Base-by-base conservation (phyloP, 2,113 vertebrate species). In the Chaetodon auriga region DNA sequence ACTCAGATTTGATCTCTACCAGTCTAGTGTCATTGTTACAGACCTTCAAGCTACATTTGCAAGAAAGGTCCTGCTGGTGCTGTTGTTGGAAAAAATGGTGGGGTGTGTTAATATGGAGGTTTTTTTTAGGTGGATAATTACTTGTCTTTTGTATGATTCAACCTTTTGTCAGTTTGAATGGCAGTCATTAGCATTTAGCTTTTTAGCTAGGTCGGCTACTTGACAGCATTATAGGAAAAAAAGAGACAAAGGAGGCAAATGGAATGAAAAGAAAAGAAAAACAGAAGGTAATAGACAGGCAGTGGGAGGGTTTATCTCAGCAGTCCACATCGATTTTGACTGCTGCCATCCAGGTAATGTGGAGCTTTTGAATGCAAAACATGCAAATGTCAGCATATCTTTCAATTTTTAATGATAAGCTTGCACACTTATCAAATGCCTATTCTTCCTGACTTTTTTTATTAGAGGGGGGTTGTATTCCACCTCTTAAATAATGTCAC, bases 231-330 rank as follows among this genome's bases (percentile, higher is more conserved):
- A 54, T 69, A 61, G 45, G 46, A 62, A 84, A 35, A 84, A 35
- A 55, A 65, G 6, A 78, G 65, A 80, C 48, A 81, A 64, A 80
- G 16, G 41, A 54, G 61, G 62, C 25, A 36, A 49, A 70, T 57
- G 11, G 16, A 51, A 45, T 30, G 43, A 49, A 68, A 65, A 25
- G 5, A 25, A 55, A 36, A n/a, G 15, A 66, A 57, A 53, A 48
- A 12, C 53, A 58, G 19, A 80, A 15, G 25, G 8, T 48, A 75
- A 74, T 64, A 78, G 48, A 70, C 30, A 48, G 75, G 66, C 53
- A 72, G 25, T 83, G 25, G 66, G 69, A 73, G 57, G 35, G 55
- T 63, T 82, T 72, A 81, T 87, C 78, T 70, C 75, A 77, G 60
- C 77, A 65, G 66, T 69, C 65, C 78, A 87, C 30, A 66, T 75